Percentiles rank a stretch among this genome's conserved stretches.
These are phyloP conservation scores for Apis florea DNA, from an alignment of 1,140 invertebrate species.

Conservation along the genomic window DNA sequence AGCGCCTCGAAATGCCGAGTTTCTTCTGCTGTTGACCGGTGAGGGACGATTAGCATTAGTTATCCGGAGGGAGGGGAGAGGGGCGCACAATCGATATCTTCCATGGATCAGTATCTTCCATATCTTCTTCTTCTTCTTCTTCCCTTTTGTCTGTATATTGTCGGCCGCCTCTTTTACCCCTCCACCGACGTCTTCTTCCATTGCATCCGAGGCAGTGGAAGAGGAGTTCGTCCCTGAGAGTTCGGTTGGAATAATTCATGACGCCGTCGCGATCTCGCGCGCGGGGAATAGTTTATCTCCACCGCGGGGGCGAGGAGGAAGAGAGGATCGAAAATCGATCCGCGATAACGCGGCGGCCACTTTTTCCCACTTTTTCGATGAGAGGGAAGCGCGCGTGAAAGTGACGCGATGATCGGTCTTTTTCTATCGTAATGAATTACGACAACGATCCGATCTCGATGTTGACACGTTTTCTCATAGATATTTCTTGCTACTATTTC, in stretches of 20 bases:
- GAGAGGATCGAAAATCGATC: too few relatives aligned
- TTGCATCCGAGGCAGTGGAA: conserved; percentile 62
- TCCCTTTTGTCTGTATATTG: conserved; percentile 47
- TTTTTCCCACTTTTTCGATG: too few relatives aligned
- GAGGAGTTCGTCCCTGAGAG: conserved; percentile 59
- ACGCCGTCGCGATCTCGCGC: conserved; percentile 67
- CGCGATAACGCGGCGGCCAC: too few relatives aligned
- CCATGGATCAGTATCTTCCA: conserved; percentile 9
- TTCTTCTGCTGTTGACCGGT: background rate
- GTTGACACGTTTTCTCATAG: too few relatives aligned
- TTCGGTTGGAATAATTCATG: conserved; percentile 74
- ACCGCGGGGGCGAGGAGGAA: conserved; percentile 16
- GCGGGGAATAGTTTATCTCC: conserved; percentile 69
- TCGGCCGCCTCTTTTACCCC: conserved; percentile 25
- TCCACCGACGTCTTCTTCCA: conserved; percentile 22
- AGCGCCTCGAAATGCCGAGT: background rate
- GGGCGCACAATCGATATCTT: conserved; percentile 43
- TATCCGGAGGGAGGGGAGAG: conserved; percentile 13
- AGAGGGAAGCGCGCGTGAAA: too few relatives aligned
- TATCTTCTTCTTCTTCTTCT: too few relatives aligned
- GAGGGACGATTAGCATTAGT: conserved; percentile 11
- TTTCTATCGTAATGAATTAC: too few relatives aligned
- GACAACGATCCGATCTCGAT: too few relatives aligned
- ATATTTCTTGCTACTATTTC: too few relatives aligned
- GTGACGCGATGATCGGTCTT: too few relatives aligned